These are phyloP conservation scores for Trogon surrucura DNA, from an alignment of 2,113 vertebrate genomes.

Conservation along the genomic window DNA sequence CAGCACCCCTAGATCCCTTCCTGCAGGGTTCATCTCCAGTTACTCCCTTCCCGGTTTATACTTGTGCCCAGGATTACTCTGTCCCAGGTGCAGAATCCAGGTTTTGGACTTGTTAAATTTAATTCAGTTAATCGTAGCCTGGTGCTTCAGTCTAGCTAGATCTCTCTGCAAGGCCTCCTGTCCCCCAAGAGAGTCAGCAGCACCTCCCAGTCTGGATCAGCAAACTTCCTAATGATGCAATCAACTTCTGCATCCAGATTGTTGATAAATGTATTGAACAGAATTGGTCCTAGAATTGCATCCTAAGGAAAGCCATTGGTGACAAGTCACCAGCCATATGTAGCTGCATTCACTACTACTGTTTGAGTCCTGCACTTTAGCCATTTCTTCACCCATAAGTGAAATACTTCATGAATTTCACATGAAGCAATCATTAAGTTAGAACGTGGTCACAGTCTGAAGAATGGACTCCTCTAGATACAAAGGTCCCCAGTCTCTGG, in stretches of 20 bases:
- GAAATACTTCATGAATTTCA: neutral
- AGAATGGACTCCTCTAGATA: rapidly evolving
- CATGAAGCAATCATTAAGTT: neutral
- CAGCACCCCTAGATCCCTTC: neutral
- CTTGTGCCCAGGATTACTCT: neutral
- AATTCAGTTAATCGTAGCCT: neutral
- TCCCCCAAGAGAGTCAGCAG: neutral
- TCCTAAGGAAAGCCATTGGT: neutral
- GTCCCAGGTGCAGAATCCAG: neutral
- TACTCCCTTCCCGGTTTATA: neutral
- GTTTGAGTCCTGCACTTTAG: neutral
- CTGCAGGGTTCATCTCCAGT: neutral
- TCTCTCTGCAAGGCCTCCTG: neutral
- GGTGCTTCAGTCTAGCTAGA: neutral
- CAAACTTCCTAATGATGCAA: neutral
- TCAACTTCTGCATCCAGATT: neutral
- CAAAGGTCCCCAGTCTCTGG: neutral
- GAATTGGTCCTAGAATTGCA: neutral
- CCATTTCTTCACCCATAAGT: neutral
- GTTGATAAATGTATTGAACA: neutral
- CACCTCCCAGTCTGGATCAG: neutral
- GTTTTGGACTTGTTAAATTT: neutral
- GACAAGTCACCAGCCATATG: neutral
- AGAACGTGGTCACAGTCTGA: neutral
- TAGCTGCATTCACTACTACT: neutral